These are phyloP conservation scores for Mizuhopecten yessoensis DNA, from an alignment of 1,140 invertebrate genomes.

Conservation along the genomic window DNA sequence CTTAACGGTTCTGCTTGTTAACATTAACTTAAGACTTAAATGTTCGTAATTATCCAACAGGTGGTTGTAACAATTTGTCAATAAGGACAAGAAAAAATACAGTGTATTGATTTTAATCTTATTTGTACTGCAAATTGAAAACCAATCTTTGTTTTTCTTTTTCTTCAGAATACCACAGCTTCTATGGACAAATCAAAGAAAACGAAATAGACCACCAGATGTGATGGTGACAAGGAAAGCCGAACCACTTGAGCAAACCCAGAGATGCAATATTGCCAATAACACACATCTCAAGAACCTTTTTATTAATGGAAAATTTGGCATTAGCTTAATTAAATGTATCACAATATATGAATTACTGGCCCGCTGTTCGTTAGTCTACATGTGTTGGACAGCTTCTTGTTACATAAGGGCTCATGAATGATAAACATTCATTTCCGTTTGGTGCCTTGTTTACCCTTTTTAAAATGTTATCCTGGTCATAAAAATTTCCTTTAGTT, in stretches of 20 bases:
- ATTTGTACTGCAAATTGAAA: not conserved
- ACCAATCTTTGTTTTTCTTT: not conserved
- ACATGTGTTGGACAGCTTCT: not conserved
- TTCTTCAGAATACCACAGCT: conserved; percentile 6
- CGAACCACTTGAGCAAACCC: not conserved
- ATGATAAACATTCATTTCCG: too few species aligned
- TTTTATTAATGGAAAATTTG: not conserved
- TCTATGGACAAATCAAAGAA: conserved; percentile 10
- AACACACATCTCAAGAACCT: not conserved
- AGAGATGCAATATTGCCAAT: not conserved
- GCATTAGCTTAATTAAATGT: not conserved
- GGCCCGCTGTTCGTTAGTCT: not conserved
- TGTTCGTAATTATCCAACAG: too few species aligned
- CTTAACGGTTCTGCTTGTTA: too few species aligned
- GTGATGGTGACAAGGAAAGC: not conserved
- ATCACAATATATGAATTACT: not conserved
- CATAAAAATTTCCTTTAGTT: too few species aligned
- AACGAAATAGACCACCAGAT: conserved; percentile 17
- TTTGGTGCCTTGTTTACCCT: too few species aligned
- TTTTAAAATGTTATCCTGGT: too few species aligned
- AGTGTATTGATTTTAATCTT: too few species aligned
- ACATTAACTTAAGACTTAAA: too few species aligned
- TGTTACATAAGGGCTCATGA: not conserved
- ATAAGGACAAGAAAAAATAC: too few species aligned
- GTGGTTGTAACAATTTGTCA: too few species aligned